phyloP scores from a whole-genome alignment of 2,888 invertebrate species.

The Chalcosyrphus nemorum region DNA sequence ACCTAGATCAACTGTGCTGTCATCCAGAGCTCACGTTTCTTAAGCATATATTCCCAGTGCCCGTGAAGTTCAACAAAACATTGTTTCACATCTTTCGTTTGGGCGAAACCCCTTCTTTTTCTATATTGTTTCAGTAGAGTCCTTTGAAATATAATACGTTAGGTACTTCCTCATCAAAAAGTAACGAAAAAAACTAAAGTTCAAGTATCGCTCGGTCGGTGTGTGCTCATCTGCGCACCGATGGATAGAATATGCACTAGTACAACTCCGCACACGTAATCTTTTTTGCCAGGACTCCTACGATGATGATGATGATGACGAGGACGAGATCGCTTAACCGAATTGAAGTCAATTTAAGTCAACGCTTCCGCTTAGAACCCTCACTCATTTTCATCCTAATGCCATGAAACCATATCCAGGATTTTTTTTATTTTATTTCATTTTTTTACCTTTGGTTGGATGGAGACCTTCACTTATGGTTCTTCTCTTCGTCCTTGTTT shows the following conservation, averaged over 20 bases:
- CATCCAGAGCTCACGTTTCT: not conserved
- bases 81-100: conserved; percentile 37
- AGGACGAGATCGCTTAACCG: conserved; percentile 22
- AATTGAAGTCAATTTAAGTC: conserved; percentile 45
- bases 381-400: not conserved
- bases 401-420: conserved; percentile 2
- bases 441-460: not conserved
- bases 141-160: conserved; percentile 27
- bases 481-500: not conserved
- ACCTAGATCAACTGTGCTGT: not conserved
- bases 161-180: conserved; percentile 31
- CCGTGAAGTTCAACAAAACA: conserved; percentile 20
- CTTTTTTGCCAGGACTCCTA: too few relatives aligned
- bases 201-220: conserved; percentile 15
- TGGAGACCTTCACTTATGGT: not conserved
- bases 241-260: not conserved
- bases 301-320: too few relatives aligned
- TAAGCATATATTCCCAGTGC: not conserved
- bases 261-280: not conserved
- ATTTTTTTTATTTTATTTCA: not conserved
- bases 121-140: not conserved
- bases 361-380: conserved; percentile 20
- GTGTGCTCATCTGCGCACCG: not conserved
- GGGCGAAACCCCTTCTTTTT: not conserved
- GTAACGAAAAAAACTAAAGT: too few relatives aligned